A percentile compares a stretch with the other conserved stretches of the same genome.
phyloP scores from a whole-genome alignment of 1,140 invertebrate genomes.

The Heterodera carotae region DNA sequence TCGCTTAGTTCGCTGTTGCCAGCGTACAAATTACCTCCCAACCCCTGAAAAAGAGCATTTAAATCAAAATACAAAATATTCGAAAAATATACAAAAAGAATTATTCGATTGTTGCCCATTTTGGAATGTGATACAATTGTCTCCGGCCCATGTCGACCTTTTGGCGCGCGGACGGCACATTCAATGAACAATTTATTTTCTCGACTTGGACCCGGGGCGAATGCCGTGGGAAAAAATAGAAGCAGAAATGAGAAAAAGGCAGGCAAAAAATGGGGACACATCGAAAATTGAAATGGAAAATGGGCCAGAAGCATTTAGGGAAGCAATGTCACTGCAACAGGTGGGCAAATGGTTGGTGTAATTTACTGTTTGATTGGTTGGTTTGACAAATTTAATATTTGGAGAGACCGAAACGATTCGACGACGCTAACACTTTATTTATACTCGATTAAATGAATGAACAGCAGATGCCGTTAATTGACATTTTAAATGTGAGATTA shows the following conservation, averaged over 20 bases:
- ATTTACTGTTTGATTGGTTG: too few species aligned
- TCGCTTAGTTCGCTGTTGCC: background rate
- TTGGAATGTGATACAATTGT: background rate
- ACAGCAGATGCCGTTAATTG: too few species aligned
- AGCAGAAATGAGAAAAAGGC: background rate
- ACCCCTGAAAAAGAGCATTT: background rate
- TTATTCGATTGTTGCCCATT: background rate
- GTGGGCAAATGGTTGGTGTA: too few species aligned
- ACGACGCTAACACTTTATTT: too few species aligned
- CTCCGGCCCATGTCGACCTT: background rate
- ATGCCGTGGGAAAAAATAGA: background rate
- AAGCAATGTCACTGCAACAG: too few species aligned
- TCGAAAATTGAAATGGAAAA: too few species aligned
- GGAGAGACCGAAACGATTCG: too few species aligned
- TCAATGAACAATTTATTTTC: slow-evolving; percentile 8
- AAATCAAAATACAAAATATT: background rate
- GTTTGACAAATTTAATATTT: background rate
- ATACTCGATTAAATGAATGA: too few species aligned
- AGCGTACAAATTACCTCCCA: slow-evolving; percentile 1
- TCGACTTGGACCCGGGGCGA: background rate
- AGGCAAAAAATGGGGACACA: too few species aligned
- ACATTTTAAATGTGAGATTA: background rate
- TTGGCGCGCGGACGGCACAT: slow-evolving; percentile 2
- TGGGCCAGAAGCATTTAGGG: too few species aligned
- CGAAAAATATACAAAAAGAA: background rate